phyloP scores from a whole-genome alignment of 2,888 invertebrate species.

The Aphodius sticticus region DNA sequence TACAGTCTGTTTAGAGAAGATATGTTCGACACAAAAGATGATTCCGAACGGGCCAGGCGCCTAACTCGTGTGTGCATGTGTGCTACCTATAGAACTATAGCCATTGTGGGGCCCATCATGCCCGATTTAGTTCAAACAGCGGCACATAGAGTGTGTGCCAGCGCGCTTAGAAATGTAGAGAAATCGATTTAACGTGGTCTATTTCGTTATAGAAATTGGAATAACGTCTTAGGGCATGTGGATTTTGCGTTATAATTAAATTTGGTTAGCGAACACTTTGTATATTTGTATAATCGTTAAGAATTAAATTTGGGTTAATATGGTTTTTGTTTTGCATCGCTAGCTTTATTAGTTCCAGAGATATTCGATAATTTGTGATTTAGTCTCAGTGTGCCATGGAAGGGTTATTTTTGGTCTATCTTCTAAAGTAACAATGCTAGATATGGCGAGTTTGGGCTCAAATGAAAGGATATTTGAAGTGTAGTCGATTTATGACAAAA shows the following conservation, averaged over 20 bases:
- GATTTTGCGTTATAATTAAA: background rate
- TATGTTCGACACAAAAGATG: conserved; percentile 4
- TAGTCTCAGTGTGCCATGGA: background rate
- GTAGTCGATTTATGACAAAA: no score
- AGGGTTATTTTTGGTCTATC: background rate
- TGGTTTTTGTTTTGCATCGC: background rate
- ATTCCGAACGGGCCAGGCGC: background rate
- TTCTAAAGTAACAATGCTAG: background rate
- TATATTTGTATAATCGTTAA: background rate
- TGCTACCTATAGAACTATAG: background rate
- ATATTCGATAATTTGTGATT: background rate
- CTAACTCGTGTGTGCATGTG: background rate
- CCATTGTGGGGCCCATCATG: background rate
- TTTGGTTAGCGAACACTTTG: background rate
- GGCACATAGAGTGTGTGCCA: background rate
- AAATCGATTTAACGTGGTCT: background rate
- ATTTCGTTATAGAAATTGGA: background rate
- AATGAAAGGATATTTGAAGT: background rate
- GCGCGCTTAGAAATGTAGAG: background rate
- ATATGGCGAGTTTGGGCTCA: background rate
- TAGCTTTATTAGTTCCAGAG: background rate
- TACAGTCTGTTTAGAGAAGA: background rate
- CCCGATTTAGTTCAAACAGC: background rate
- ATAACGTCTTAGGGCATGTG: no score
- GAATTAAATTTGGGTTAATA: background rate